Conservation (phyloP, 1,140 invertebrate species). For the Drosophila suzukii region DNA sequence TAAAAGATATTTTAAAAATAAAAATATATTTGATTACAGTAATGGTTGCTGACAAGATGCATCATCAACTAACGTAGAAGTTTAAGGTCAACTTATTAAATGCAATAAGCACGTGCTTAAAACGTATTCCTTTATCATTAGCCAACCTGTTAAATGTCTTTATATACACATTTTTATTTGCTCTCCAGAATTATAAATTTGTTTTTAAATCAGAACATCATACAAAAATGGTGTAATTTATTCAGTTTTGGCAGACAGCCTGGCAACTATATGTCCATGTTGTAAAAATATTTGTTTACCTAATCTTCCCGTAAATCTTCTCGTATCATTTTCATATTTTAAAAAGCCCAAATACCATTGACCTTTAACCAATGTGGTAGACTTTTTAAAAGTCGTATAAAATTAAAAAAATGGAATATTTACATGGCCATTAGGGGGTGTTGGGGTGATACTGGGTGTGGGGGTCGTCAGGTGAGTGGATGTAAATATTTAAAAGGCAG, state of each 20-base stretch:
- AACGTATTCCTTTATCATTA: too few species aligned
- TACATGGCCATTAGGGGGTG: conserved; percentile 45
- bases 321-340: conserved; percentile 23
- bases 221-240: not conserved
- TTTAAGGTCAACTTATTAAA: too few species aligned
- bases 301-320: conserved; percentile 28
- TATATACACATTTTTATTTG: too few species aligned
- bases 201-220: too few species aligned
- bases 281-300: conserved; percentile 19
- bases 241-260: conserved; percentile 6
- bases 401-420: conserved; percentile 67
- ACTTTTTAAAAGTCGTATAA: conserved; percentile 50
- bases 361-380: conserved; percentile 52
- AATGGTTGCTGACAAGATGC: not conserved
- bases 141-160: too few species aligned
- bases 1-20: conserved; percentile 3
- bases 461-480: conserved; percentile 48
- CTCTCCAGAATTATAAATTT: too few species aligned
- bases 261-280: conserved; percentile 15
- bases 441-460: not conserved
- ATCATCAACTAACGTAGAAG: too few species aligned
- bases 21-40: not conserved
- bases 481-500: conserved; percentile 69
- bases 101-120: too few species aligned
- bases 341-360: conserved; percentile 33